phyloP scores from a whole-genome alignment of 2,888 invertebrate genomes.

The Pyrgus malvae region DNA sequence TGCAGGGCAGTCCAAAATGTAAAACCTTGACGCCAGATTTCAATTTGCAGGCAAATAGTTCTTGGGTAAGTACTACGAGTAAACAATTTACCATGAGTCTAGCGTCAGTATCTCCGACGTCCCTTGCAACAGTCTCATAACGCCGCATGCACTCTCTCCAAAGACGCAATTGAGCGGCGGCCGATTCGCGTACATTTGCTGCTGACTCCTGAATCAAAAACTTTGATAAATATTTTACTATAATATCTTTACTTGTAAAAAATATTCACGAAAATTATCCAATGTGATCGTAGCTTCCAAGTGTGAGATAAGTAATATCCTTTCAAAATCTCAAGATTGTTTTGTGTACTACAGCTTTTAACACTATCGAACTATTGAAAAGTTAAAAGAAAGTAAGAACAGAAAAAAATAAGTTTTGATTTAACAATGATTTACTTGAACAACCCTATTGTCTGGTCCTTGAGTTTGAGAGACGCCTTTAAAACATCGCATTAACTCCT shows the following conservation, averaged over 20 bases:
- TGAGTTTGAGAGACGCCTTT: slow-evolving; percentile 62
- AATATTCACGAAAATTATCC: too few relatives aligned
- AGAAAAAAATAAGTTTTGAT: neutral
- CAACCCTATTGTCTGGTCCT: slow-evolving; percentile 53
- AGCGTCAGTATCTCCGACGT: slow-evolving; percentile 75
- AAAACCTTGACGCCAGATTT: neutral
- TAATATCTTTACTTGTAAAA: too few relatives aligned
- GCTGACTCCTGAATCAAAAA: slow-evolving; percentile 55
- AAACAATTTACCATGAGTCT: slow-evolving; percentile 63
- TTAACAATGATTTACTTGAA: slow-evolving; percentile 43
- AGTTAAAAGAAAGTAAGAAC: too few relatives aligned
- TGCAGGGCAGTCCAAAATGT: too few relatives aligned
- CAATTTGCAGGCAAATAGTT: neutral
- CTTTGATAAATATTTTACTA: too few relatives aligned
- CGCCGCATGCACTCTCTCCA: slow-evolving; percentile 77
- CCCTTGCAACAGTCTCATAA: slow-evolving; percentile 73
- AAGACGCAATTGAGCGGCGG: slow-evolving; percentile 65
- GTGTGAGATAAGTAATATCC: too few relatives aligned
- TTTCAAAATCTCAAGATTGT: too few relatives aligned
- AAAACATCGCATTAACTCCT: slow-evolving; percentile 73
- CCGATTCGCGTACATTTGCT: slow-evolving; percentile 60
- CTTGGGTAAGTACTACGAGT: too few relatives aligned
- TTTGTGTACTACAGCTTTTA: too few relatives aligned
- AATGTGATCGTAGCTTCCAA: too few relatives aligned
- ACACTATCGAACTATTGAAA: too few relatives aligned